A percentile compares a stretch with the other conserved stretches of the same genome.
These are phyloP conservation scores for Drosophila lini DNA, from an alignment of 1,140 invertebrate species.

Conservation along the genomic window DNA sequence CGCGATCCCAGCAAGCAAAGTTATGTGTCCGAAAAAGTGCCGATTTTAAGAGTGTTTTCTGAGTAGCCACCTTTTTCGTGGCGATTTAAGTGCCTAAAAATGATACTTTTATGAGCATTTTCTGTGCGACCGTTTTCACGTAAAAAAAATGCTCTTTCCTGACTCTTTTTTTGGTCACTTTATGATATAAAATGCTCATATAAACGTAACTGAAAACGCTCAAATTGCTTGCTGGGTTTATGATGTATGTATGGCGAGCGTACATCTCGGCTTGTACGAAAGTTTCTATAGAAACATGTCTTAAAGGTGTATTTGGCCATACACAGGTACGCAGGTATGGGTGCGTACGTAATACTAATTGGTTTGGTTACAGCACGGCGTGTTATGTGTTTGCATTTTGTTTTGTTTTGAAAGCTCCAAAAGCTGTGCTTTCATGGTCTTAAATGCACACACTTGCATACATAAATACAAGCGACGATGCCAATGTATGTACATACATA, in stretches of 20 bases:
- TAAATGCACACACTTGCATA: constrained; percentile 34
- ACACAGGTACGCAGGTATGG: constrained; percentile 22
- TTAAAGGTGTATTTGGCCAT: constrained; percentile 38
- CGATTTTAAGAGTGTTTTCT: too few relatives aligned
- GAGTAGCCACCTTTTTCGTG: too few relatives aligned
- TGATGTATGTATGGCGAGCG: constrained; percentile 15
- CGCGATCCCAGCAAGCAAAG: neutral
- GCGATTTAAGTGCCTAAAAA: too few relatives aligned
- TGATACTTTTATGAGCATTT: too few relatives aligned
- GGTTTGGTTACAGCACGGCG: constrained; percentile 77
- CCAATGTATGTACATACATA: constrained; percentile 28
- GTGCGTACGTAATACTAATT: constrained; percentile 80
- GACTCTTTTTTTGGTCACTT: too few relatives aligned
- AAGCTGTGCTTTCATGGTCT: constrained; percentile 76
- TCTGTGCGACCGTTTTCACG: too few relatives aligned
- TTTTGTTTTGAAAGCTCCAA: constrained; percentile 77
- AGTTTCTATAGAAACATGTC: constrained; percentile 65
- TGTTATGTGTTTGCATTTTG: constrained; percentile 78
- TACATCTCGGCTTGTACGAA: constrained; percentile 26
- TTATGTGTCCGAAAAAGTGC: too few relatives aligned
- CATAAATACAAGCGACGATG: constrained; percentile 12
- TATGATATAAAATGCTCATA: too few relatives aligned
- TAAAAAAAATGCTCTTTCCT: too few relatives aligned
- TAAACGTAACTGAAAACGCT: too few relatives aligned
- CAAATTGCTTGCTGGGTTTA: neutral